A percentile compares a stretch with the other conserved stretches of the same genome.
These are phyloP conservation scores for Ameiurus melas DNA, from an alignment of 2,113 vertebrate species.

Conservation along the genomic window DNA sequence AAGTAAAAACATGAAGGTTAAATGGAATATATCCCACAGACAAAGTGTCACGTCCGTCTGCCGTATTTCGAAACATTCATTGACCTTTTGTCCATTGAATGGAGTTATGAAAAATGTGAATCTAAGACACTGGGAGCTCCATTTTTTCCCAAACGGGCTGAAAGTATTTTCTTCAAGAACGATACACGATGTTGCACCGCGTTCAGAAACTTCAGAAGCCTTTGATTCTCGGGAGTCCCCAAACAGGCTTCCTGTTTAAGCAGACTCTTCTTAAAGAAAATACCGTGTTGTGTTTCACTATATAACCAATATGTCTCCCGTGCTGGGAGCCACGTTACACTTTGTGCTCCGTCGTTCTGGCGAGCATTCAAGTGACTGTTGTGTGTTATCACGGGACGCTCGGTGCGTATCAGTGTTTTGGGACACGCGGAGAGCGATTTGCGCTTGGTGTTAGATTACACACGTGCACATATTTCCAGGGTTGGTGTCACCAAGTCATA, in stretches of 20 bases:
- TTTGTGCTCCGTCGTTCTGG: background rate
- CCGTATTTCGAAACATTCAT: background rate
- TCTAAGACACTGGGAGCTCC: background rate
- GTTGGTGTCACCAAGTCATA: background rate
- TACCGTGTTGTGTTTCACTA: too few species aligned
- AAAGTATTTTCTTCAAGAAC: background rate
- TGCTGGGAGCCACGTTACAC: background rate
- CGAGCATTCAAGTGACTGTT: background rate
- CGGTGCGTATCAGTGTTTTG: background rate
- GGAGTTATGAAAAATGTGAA: background rate
- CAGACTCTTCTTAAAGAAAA: background rate
- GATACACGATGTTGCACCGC: background rate
- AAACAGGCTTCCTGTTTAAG: background rate
- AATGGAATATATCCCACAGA: background rate
- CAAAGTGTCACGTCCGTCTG: background rate
- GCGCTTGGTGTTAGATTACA: background rate
- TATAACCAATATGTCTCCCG: background rate
- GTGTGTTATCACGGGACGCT: background rate
- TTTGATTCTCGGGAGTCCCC: background rate
- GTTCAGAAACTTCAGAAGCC: background rate
- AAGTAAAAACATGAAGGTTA: background rate
- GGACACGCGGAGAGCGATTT: background rate
- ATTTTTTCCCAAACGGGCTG: background rate
- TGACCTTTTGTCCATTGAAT: background rate
- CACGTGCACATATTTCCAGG: background rate